Conservation (phyloP, 1,140 invertebrate species). For the Tetragonula clypearis region DNA sequence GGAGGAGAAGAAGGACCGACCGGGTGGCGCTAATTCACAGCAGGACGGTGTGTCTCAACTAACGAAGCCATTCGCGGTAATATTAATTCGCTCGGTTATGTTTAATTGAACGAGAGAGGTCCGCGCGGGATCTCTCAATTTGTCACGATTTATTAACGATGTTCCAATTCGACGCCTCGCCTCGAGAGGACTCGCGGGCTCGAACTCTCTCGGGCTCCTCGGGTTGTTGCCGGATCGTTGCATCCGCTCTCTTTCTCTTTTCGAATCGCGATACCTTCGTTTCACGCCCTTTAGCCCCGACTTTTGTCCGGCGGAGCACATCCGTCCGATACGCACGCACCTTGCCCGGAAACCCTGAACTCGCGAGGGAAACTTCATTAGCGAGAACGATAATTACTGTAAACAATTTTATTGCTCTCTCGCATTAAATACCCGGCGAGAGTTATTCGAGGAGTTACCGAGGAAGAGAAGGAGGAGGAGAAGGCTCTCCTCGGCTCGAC, state of each 20-base stretch:
- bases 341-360: not conserved
- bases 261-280: no score
- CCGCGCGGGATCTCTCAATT: not conserved
- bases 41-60: slow-evolving; percentile 16
- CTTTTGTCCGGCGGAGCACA: not conserved
- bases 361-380: not conserved
- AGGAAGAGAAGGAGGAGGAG: not conserved
- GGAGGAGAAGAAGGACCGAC: no score
- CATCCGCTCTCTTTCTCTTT: no score
- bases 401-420: slow-evolving; percentile 27
- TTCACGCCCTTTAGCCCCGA: not conserved
- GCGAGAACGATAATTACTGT: slow-evolving; percentile 12
- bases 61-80: slow-evolving; percentile 32
- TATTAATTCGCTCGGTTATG: slow-evolving; percentile 33
- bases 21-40: slow-evolving; percentile 10
- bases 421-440: not conserved
- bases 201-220: no score
- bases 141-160: slow-evolving; percentile 39
- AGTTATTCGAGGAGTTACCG: not conserved
- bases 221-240: not conserved
- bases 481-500: not conserved
- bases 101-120: slow-evolving; percentile 20
- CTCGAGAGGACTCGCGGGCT: not conserved
- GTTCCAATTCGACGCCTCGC: not conserved
- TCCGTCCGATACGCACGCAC: no score